Evolutionary conservation across 2,113 vertebrate species (phyloP).

Genomic region (Mustela nigripes): DNA sequence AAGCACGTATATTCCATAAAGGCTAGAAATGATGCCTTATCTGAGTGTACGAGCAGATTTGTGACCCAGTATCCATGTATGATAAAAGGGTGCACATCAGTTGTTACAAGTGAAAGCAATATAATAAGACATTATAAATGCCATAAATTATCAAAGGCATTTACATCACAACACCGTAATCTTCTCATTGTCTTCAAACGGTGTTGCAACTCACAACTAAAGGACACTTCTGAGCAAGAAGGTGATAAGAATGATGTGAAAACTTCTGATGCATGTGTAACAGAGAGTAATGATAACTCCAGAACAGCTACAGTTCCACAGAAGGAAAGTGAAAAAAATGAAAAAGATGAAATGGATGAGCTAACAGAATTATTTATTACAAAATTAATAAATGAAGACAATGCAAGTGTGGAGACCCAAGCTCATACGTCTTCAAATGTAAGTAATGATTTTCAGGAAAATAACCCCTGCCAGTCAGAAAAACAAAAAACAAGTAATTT

Average conservation of each 20-base stretch:
- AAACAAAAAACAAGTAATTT: constrained; percentile 87
- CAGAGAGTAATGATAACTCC: constrained; percentile 85
- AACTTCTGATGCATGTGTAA: constrained; percentile 73
- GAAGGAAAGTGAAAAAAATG: constrained; percentile 86
- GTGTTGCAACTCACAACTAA: constrained; percentile 86
- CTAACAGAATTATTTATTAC: constrained; percentile 91
- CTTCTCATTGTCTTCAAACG: constrained; percentile 96
- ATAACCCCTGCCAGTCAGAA: constrained; percentile 83
- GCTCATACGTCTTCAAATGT: constrained; percentile 83
- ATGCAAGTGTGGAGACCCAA: constrained; percentile 84
- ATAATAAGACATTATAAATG: constrained; percentile 96
- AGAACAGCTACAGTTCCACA: constrained; percentile 79
- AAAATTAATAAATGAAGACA: constrained; percentile 91
- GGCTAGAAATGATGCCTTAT: constrained; percentile 92
- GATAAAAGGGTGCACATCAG: constrained; percentile 96
- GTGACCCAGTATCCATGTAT: constrained; percentile 96
- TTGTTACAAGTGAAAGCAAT: constrained; percentile 95
- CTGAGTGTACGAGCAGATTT: constrained; percentile 93
- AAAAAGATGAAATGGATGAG: constrained; percentile 91
- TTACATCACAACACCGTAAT: constrained; percentile 94
- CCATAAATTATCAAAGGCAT: constrained; percentile 96
- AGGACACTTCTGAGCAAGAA: constrained; percentile 88
- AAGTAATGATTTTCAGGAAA: constrained; percentile 87
- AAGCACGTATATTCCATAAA: constrained; percentile 92
- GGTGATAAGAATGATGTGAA: constrained; percentile 81